Evolutionary conservation across 1,140 invertebrate species (phyloP), one percentile per base, ranked within the genome.

Genomic region (Atta colombica): DNA sequence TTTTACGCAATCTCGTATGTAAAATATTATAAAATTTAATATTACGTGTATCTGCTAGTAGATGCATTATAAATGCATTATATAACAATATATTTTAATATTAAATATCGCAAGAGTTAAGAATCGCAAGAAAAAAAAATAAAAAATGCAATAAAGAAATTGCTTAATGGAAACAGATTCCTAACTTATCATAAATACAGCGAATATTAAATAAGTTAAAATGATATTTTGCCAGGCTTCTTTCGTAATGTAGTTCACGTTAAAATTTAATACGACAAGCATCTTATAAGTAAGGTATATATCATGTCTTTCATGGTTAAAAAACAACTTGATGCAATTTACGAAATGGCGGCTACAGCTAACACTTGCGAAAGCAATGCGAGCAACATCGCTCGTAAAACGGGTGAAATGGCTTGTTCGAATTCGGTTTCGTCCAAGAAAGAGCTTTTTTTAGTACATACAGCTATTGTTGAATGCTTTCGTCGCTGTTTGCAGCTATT

Each of bases 301-400:
- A n/a, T 25, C 18, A 28, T 39, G 31, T 45, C 10, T 58, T n/a
- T 10, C 28, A 16, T n/a, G 21, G 18, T 49, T 63, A 25, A 81
- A 77, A 66, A 90, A 87, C 72, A 87, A 81, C 75, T 74, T 53
- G 74, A 60, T 58, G 63, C 63, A 77, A 58, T 61, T 58, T 88
- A 90, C 82, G 89, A 91, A 90, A 91, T 91, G 90, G 90, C 89
- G 89, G 80, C 60, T 58, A 16, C 49, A 58, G 31, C 31, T 31
- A 31, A 31, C 31, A 31, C 31, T 31, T 31, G 55, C 55, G 49
- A 45, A 51, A 55, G 18, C 53, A 65, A 35, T 51, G 68, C 84
- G 58, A 74, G 61, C 55, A 90, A n/a, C 74, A 69, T 75, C 39
- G 58, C 81, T 88, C 89, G 87, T 91, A 91, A 91, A 90, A 66